Conservation (phyloP, 2,797 vertebrate genomes). For the Diglossa cyanea region DNA sequence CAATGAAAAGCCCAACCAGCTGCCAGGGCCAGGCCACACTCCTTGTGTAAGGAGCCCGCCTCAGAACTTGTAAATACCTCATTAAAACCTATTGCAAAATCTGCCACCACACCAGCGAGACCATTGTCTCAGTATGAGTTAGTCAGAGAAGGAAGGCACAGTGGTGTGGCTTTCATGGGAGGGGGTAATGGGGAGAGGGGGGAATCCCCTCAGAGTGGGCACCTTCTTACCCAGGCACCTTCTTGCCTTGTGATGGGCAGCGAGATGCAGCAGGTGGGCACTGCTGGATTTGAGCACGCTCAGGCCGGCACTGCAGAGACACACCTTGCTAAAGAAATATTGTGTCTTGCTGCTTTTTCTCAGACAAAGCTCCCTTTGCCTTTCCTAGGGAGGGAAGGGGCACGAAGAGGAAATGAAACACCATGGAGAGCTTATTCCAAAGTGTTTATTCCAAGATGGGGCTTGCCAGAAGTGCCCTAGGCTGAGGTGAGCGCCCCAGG, state of each 20-base stretch:
- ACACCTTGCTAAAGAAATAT: background rate
- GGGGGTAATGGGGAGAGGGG: background rate
- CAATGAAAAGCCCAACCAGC: background rate
- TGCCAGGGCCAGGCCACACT: background rate
- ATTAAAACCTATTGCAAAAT: conserved; percentile 47
- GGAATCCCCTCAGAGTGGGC: background rate
- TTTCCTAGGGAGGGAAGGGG: background rate
- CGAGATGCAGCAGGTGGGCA: background rate
- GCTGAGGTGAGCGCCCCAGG: background rate
- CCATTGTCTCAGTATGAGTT: background rate
- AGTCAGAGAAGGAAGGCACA: background rate
- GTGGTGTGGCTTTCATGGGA: background rate
- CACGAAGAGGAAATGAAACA: background rate
- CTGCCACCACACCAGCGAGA: background rate
- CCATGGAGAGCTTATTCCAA: background rate
- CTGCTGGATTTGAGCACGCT: background rate
- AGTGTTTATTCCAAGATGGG: background rate
- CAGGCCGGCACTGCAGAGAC: background rate
- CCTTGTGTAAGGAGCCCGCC: conserved; percentile 21
- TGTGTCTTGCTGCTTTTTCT: background rate
- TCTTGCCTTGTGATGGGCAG: background rate
- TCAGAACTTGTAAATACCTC: background rate
- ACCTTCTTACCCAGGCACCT: background rate
- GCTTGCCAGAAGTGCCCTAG: background rate
- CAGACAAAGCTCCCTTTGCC: background rate